Percentiles rank a stretch among this genome's conserved stretches.
Evolutionary conservation across 2,797 vertebrate species (phyloP).

Genomic region (Sphaeramia orbicularis): DNA sequence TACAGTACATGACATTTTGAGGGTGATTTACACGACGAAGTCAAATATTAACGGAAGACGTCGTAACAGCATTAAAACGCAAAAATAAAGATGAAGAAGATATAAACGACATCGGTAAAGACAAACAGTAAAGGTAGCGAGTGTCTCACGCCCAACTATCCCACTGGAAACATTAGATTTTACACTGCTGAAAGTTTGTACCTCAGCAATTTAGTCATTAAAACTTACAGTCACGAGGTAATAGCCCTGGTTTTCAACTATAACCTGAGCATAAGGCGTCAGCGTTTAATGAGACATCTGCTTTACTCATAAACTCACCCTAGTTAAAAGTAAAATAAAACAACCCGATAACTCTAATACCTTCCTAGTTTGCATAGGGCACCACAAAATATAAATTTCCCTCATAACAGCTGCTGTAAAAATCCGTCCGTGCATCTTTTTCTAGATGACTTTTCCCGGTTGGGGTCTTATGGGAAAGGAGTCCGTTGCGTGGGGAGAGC

Average conservation of each 20-base stretch:
- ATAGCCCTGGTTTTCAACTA: background rate
- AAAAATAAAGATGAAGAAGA: no score
- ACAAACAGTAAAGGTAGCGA: no score
- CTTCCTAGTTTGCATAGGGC: background rate
- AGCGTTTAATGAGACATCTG: slow-evolving; percentile 12
- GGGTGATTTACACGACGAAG: no score
- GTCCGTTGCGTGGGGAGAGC: slow-evolving; percentile 16
- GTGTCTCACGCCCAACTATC: no score
- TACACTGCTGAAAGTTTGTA: background rate
- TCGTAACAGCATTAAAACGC: no score
- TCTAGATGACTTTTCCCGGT: background rate
- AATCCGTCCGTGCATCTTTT: background rate
- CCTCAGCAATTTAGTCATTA: background rate
- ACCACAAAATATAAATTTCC: background rate
- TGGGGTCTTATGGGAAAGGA: background rate
- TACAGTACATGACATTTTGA: no score
- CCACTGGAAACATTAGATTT: background rate
- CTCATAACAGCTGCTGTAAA: slow-evolving; percentile 9
- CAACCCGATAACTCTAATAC: background rate
- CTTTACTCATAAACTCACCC: slow-evolving; percentile 14
- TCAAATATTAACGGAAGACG: no score
- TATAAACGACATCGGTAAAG: no score
- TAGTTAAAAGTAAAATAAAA: slow-evolving; percentile 14
- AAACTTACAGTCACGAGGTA: background rate
- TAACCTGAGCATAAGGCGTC: slow-evolving; percentile 2